Base-by-base conservation (phyloP, 2,888 invertebrate species). In the Molorchus minor region DNA sequence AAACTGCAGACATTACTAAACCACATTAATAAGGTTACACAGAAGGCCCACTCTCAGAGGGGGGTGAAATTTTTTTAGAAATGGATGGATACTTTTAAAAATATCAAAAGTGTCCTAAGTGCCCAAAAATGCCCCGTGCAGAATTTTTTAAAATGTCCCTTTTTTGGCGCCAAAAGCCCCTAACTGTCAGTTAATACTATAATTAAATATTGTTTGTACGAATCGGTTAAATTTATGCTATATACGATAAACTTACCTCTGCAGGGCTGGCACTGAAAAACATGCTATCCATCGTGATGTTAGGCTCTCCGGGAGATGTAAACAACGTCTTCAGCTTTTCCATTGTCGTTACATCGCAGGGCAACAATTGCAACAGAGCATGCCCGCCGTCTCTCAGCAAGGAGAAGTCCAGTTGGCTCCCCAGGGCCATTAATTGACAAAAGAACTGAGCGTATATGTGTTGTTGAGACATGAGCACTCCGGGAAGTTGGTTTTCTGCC, bases 401-500 rank as follows among this genome's bases (percentile, higher is more conserved):
- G 13, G 90, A 86, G 74, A 93, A 90, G 66, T 89, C 87, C 72
- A 95, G 84, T 52, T 88, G 87, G 75, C 94, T 92, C 40, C 96
- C 97, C 70, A 95, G 82, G 78, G 95, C 94, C 72, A 94, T 93
- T 70, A 97, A 82, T 79, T 94, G 93, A 75, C 93, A 86, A 78
- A 93, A 91, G 79, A 93, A 94, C 58, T 89, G 88, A 30, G 88
- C 86, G 75, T 92, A 91, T 77, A 89, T 86, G 36, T 88, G 85
- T 70, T 91, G 89, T 81, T 91, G 88, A 0, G 96, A 89, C 84
- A 97, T 93, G 46, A 93, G 82, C 71, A 96, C 95, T 57, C 97
- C 96, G 8, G 97, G 97, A 68, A 98, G 82, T 67, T 90, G 89
- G 75, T 89, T 91, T 82, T 98, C 98, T 0, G 93, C 92, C 74